A percentile compares a stretch with the other conserved stretches of the same genome.
phyloP scores from a whole-genome alignment of 2,113 vertebrate genomes.

The Rhinolophus sinicus region DNA sequence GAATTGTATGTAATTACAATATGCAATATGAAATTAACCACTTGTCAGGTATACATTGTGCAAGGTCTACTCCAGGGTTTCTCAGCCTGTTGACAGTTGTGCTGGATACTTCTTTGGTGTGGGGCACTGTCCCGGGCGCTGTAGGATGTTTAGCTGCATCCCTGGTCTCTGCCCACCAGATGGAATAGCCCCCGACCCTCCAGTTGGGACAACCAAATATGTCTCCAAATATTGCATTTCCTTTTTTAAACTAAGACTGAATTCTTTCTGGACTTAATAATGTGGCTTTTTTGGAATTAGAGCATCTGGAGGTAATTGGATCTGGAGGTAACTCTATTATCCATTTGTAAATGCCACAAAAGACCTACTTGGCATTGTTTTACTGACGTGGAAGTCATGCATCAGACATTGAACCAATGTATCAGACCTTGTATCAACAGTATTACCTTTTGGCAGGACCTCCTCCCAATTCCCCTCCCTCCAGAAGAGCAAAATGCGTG shows the following conservation, averaged over 20 bases:
- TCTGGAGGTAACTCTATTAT: neutral
- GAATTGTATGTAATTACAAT: neutral
- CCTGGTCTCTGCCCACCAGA: neutral
- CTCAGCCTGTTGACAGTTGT: neutral
- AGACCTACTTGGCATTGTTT: conserved; percentile 1
- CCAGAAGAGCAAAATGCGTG: neutral
- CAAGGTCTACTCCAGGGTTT: neutral
- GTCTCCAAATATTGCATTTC: conserved; percentile 35
- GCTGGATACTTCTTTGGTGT: neutral
- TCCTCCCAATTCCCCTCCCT: neutral
- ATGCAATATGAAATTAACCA: neutral
- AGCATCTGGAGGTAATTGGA: conserved; percentile 17
- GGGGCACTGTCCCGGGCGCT: neutral
- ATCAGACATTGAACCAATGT: too few relatives aligned
- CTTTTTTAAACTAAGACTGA: conserved; percentile 15
- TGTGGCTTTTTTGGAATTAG: conserved; percentile 29
- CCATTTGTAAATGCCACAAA: neutral
- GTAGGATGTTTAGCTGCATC: neutral
- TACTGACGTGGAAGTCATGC: neutral
- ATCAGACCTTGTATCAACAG: neutral
- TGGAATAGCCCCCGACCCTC: neutral
- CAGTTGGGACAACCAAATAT: neutral
- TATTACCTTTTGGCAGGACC: neutral
- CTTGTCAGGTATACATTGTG: neutral
- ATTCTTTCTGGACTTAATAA: conserved; percentile 39